A percentile compares a stretch with the other conserved stretches of the same genome.
Conservation (phyloP, 2,888 invertebrate genomes). For the Eristalis pertinax region DNA sequence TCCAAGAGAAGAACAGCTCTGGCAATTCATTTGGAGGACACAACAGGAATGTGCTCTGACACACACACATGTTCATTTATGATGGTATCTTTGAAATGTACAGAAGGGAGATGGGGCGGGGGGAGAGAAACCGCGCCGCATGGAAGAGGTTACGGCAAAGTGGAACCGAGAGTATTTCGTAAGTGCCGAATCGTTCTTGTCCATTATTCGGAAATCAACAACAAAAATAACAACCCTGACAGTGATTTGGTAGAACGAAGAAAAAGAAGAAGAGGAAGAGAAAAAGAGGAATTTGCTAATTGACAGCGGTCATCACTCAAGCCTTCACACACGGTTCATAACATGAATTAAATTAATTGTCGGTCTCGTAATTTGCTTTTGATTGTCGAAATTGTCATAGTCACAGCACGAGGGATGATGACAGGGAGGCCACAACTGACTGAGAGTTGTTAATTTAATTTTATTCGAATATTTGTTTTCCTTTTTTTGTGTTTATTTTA, state of each 20-base stretch:
- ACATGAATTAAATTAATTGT: conserved; percentile 32
- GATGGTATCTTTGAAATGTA: too few species aligned
- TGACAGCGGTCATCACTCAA: conserved; percentile 37
- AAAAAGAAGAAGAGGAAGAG: too few species aligned
- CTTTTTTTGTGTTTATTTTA: background rate
- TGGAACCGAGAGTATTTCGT: too few species aligned
- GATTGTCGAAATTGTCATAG: conserved; percentile 41
- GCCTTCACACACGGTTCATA: conserved; percentile 20
- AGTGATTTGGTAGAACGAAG: background rate
- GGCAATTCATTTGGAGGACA: too few species aligned
- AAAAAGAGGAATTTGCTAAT: conserved; percentile 24
- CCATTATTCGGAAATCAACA: conserved; percentile 14
- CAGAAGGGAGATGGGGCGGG: too few species aligned
- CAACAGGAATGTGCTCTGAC: too few species aligned
- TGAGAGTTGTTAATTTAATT: conserved; percentile 23
- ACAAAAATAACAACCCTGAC: conserved; percentile 13
- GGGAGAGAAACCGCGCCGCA: too few species aligned
- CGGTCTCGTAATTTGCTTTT: conserved; percentile 12
- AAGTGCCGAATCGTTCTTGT: background rate
- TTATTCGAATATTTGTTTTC: conserved; percentile 10
- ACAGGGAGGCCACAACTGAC: background rate
- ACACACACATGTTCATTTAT: too few species aligned
- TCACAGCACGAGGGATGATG: background rate
- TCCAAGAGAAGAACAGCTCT: background rate
- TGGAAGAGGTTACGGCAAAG: too few species aligned